Evolutionary conservation across 1,140 invertebrate genomes (phyloP).

Genomic region (Brachionus sp.): DNA sequence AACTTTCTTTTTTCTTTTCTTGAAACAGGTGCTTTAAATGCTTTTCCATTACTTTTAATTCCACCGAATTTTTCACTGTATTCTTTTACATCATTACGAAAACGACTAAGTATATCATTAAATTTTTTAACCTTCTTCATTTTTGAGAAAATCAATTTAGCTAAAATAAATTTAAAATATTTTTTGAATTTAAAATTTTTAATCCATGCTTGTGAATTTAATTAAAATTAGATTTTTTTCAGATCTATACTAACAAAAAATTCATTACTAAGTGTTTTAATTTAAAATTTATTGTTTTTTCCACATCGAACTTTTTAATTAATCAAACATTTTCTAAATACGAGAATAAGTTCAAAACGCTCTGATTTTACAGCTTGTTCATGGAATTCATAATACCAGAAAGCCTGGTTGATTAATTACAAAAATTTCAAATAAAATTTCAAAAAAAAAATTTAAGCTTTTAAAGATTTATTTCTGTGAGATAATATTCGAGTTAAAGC

Average conservation of each 20-base stretch:
- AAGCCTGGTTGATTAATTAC: too few relatives aligned
- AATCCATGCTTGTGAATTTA: background rate
- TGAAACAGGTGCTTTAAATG: background rate
- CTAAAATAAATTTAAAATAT: background rate
- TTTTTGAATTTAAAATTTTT: background rate
- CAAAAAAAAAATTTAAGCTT: too few relatives aligned
- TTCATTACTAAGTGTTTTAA: too few relatives aligned
- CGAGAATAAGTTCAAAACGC: too few relatives aligned
- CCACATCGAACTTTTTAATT: too few relatives aligned
- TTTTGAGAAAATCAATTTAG: background rate
- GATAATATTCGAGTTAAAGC: too few relatives aligned
- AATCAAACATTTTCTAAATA: too few relatives aligned
- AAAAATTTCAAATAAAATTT: too few relatives aligned
- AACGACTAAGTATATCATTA: conserved; percentile 4
- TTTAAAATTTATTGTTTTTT: too few relatives aligned
- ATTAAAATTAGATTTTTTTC: background rate
- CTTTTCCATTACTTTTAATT: background rate
- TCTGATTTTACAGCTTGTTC: too few relatives aligned
- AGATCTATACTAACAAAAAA: background rate
- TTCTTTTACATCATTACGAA: conserved; percentile 17
- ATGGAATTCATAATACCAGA: too few relatives aligned
- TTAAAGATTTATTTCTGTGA: too few relatives aligned
- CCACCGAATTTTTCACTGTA: conserved; percentile 31
- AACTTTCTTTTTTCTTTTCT: conserved; percentile 36
- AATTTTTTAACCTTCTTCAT: conserved; percentile 18